phyloP scores from a whole-genome alignment of 1,140 invertebrate species.

The Penaeus japonicus region DNA sequence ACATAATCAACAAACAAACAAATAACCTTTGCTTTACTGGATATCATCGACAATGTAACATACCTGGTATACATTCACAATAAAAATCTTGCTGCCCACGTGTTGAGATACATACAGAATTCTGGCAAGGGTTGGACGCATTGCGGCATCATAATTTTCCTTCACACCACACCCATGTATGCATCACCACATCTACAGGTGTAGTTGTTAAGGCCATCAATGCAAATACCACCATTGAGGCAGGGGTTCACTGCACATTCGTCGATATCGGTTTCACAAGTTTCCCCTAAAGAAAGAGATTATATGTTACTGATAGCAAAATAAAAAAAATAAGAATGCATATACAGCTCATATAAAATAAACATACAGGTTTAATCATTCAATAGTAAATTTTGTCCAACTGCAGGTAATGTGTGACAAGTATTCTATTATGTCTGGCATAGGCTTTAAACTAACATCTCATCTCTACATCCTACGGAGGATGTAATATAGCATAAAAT shows the following conservation, averaged over 20 bases:
- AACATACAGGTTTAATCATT: too few relatives aligned
- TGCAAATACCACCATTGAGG: constrained; percentile 76
- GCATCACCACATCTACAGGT: constrained; percentile 77
- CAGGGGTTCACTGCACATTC: constrained; percentile 76
- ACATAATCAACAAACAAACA: neutral
- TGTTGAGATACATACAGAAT: constrained; percentile 78
- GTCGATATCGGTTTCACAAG: constrained; percentile 69
- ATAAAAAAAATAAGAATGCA: too few relatives aligned
- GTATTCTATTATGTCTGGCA: too few relatives aligned
- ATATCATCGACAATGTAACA: neutral
- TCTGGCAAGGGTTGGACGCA: constrained; percentile 78
- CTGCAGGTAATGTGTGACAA: too few relatives aligned
- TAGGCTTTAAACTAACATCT: too few relatives aligned
- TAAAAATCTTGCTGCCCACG: constrained; percentile 67
- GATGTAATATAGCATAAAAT: neutral
- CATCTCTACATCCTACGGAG: too few relatives aligned
- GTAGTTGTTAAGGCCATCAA: constrained; percentile 74
- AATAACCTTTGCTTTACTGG: neutral
- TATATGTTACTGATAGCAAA: neutral
- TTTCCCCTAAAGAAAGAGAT: constrained; percentile 58
- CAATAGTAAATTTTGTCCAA: too few relatives aligned
- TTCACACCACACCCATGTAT: constrained; percentile 83
- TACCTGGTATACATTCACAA: constrained; percentile 67
- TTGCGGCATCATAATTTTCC: constrained; percentile 80
- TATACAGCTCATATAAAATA: too few relatives aligned